Percentiles rank a stretch among this genome's conserved stretches.
Evolutionary conservation across 2,888 invertebrate genomes (phyloP).

Genomic region (Yponomeuta evonymella): DNA sequence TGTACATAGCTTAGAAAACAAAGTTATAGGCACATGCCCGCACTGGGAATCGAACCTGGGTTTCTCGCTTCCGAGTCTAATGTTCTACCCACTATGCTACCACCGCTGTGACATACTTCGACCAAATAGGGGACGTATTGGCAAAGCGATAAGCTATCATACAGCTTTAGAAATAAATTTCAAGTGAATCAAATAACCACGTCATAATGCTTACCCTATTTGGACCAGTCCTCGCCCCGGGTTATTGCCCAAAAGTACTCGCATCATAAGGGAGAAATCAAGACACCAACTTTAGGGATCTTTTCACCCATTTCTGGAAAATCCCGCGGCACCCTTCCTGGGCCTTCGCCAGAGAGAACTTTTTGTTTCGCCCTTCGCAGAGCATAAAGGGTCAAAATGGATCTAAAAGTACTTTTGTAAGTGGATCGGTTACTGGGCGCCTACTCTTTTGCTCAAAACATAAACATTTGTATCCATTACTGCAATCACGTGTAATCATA

Average conservation of each 20-base stretch:
- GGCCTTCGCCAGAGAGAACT: neutral
- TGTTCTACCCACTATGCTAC: no score
- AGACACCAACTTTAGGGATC: neutral
- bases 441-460: neutral
- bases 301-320: neutral
- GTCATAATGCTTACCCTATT: neutral
- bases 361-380: neutral
- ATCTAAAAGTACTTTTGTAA: neutral
- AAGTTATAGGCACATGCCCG: no score
- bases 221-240: neutral
- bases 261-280: neutral
- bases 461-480: no score
- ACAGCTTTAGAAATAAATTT: no score
- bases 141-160: no score
- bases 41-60: no score
- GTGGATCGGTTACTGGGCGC: neutral
- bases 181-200: no score
- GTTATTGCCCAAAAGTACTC: neutral
- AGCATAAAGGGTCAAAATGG: neutral
- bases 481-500: no score
- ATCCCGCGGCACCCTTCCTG: neutral
- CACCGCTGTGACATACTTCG: no score
- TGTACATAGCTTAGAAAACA: no score
- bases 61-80: no score
- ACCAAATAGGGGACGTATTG: no score